Base-by-base conservation (phyloP, 2,113 vertebrate species). In the Tauraco erythrolophus region DNA sequence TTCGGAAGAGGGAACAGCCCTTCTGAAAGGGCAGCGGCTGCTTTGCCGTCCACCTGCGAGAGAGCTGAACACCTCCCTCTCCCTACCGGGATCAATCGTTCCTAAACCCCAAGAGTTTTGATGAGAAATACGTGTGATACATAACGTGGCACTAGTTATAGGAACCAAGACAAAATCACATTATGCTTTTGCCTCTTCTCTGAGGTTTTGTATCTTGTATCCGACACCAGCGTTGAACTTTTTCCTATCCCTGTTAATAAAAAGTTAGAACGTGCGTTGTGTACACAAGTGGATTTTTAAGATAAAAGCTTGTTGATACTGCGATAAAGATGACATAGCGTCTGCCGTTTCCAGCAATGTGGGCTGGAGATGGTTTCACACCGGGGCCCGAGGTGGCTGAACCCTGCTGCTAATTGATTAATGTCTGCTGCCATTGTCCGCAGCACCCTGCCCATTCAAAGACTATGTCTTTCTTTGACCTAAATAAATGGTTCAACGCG, bases 401-500 rank as follows among this genome's bases (percentile, higher is more conserved):
- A 97, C 96, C 95, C 97, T 98, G 89, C 98, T 98, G 98, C 98
- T 98, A 97, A 98, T 98, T 99, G 98, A 99, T 99, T 98, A 98
- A 98, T 98, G 95, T 97, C 97, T 97, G 97, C 92, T 97, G 85
- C 94, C 89, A 96, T 96, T 97, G 97, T 98, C 97, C 97, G 57
- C 93, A 96, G 84, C 88, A 92, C 96, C 93, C 93, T 97, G 93
- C 88, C 95, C 93, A 97, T 98, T 97, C 96, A 97, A 97, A 98
- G 98, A 95, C 97, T 93, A 78, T 97, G 96, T 98, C 97, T 99
- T 97, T 97, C 96, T 98, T 98, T 99, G 98, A 99, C 98, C 98
- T 99, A 99, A 98, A 99, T 99, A 98, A 98, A 97, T 98, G 97
- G 97, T 98, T 98, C 98, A 98, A 95, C 98, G 98, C 27, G 7